A percentile compares a stretch with the other conserved stretches of the same genome.
Evolutionary conservation across 1,140 invertebrate genomes (phyloP).

Genomic region (Neodiprion virginianus): DNA sequence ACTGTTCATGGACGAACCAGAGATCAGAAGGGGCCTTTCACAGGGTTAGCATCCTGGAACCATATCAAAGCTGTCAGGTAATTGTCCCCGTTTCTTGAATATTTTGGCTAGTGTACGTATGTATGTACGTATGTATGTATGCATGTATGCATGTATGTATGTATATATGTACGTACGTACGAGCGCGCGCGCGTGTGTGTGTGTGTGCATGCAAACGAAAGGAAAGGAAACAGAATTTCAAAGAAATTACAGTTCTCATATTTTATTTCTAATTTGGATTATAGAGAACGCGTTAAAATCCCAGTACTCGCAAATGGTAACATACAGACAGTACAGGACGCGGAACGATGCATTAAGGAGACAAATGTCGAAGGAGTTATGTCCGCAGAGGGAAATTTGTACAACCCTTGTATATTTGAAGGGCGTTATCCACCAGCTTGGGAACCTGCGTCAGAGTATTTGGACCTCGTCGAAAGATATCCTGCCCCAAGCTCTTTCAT

Average conservation of each 20-base stretch:
- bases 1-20: slow-evolving; percentile 96
- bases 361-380: slow-evolving; percentile 91
- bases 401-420: slow-evolving; percentile 92
- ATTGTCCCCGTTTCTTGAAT: slow-evolving; percentile 25
- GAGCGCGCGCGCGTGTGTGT: no score
- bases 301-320: slow-evolving; percentile 99
- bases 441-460: slow-evolving; percentile 90
- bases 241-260: slow-evolving; percentile 12
- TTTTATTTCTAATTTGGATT: slow-evolving; percentile 37
- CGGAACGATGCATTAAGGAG: slow-evolving; percentile 81
- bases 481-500: slow-evolving; percentile 91
- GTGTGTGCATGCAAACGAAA: no score
- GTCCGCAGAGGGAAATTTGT: slow-evolving; percentile 93
- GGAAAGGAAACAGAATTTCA: slow-evolving; percentile 8
- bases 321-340: slow-evolving; percentile 91
- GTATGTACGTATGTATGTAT: no score
- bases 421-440: slow-evolving; percentile 79
- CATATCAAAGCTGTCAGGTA: slow-evolving; percentile 92
- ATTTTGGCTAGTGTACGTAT: neutral
- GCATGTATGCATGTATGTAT: no score
- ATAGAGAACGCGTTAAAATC: slow-evolving; percentile 83
- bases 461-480: slow-evolving; percentile 82
- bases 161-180: no score
- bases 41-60: slow-evolving; percentile 94
- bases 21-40: slow-evolving; percentile 94